These are phyloP conservation scores for Linurgus olivaceus DNA, from an alignment of 2,797 vertebrate genomes.

Conservation along the genomic window DNA sequence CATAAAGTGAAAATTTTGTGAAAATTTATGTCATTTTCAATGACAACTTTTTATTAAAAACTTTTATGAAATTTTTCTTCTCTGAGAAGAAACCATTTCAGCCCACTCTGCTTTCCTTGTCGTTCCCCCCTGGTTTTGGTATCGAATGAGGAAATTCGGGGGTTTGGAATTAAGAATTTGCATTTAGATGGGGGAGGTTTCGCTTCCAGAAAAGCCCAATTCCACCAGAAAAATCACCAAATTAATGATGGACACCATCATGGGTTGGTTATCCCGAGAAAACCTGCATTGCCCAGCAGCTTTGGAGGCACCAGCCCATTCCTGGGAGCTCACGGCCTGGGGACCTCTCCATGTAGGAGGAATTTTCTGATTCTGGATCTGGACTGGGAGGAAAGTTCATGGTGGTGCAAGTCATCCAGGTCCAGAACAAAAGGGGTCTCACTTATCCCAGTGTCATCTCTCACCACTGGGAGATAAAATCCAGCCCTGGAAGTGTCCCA, in stretches of 20 bases:
- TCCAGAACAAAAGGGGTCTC: background rate
- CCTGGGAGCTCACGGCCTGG: background rate
- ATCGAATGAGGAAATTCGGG: background rate
- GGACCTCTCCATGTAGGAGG: accelerated
- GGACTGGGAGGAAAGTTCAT: accelerated
- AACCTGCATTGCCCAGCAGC: background rate
- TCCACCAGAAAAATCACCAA: background rate
- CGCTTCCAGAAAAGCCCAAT: background rate
- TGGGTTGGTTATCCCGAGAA: accelerated
- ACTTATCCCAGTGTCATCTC: background rate
- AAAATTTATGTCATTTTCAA: background rate
- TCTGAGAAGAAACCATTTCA: background rate
- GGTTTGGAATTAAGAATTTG: background rate
- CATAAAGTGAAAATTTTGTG: background rate
- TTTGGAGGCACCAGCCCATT: background rate
- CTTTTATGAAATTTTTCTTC: background rate
- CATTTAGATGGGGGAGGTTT: background rate
- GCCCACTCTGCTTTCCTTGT: background rate
- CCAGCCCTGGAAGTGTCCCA: background rate
- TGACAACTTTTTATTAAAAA: background rate
- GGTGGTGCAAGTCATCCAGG: background rate
- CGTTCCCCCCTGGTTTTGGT: background rate
- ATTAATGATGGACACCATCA: too few relatives aligned
- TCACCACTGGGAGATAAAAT: background rate
- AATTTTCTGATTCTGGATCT: background rate